phyloP scores from a whole-genome alignment of 2,113 vertebrate genomes.

The Mustela nigripes region DNA sequence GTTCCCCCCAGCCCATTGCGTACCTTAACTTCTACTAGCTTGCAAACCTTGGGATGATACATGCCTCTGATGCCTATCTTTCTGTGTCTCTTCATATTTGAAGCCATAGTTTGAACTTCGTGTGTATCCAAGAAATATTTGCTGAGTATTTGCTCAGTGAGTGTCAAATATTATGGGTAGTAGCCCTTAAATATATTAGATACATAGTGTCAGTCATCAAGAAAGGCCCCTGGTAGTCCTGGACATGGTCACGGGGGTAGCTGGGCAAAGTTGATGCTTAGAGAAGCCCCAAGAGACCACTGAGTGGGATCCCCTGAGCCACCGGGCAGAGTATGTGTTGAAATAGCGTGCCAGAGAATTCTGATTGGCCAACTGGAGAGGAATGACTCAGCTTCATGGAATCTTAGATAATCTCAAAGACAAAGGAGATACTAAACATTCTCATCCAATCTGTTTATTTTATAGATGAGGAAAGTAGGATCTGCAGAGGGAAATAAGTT shows the following conservation, averaged over 20 bases:
- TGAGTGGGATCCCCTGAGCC: background rate
- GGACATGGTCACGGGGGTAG: background rate
- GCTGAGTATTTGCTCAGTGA: background rate
- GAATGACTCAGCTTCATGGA: background rate
- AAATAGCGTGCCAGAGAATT: background rate
- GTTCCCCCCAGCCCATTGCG: background rate
- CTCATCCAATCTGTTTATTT: background rate
- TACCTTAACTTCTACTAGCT: background rate
- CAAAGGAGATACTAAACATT: background rate
- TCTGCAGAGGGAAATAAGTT: background rate
- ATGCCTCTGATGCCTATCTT: background rate
- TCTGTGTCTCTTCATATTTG: background rate
- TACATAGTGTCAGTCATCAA: background rate
- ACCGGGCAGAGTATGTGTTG: background rate
- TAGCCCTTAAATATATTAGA: background rate
- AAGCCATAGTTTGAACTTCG: constrained; percentile 20
- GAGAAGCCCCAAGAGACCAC: background rate
- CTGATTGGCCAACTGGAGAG: background rate
- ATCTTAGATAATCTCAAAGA: constrained; percentile 29
- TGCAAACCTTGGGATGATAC: background rate
- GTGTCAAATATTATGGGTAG: background rate
- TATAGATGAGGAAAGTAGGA: background rate
- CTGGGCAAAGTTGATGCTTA: background rate
- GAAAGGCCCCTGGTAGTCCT: background rate
- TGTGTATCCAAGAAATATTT: background rate